Evolutionary conservation across 2,888 invertebrate species (phyloP).

Genomic region (Pollenia labialis): DNA sequence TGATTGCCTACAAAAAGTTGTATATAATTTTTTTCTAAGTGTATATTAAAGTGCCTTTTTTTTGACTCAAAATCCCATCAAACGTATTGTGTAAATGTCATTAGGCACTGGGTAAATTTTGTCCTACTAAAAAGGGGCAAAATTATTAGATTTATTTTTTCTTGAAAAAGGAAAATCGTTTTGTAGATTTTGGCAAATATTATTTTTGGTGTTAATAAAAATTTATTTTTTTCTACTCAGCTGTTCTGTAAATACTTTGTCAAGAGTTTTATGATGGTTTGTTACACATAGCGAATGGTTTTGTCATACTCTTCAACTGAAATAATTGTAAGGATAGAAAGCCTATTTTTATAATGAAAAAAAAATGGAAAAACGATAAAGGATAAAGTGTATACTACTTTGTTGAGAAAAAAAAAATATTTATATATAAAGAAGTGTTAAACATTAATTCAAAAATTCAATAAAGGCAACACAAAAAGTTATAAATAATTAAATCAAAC

Average conservation of each 20-base stretch:
- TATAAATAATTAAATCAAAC: background rate
- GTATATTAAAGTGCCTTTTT: background rate
- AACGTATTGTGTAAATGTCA: slow-evolving; percentile 49
- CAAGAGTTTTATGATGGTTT: slow-evolving; percentile 39
- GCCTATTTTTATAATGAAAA: slow-evolving; percentile 12
- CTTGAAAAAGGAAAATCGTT: background rate
- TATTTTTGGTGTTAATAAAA: slow-evolving; percentile 53
- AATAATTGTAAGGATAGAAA: background rate
- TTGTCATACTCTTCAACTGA: slow-evolving; percentile 33
- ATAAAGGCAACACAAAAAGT: background rate
- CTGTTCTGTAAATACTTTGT: slow-evolving; percentile 33
- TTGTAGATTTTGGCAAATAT: slow-evolving; percentile 61
- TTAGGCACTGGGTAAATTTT: slow-evolving; percentile 39
- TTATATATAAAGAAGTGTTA: no score
- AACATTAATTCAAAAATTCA: background rate
- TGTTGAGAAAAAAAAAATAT: slow-evolving; percentile 5
- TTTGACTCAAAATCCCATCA: background rate
- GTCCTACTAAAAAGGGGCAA: slow-evolving; percentile 6
- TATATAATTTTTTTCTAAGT: background rate
- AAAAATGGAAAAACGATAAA: background rate
- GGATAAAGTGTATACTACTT: background rate
- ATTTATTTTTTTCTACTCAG: slow-evolving; percentile 20
- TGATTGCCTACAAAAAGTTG: background rate
- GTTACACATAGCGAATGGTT: slow-evolving; percentile 47
- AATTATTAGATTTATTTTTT: slow-evolving; percentile 25